Base-by-base conservation (phyloP, 2,797 vertebrate species). In the Ctenopoma multispine region DNA sequence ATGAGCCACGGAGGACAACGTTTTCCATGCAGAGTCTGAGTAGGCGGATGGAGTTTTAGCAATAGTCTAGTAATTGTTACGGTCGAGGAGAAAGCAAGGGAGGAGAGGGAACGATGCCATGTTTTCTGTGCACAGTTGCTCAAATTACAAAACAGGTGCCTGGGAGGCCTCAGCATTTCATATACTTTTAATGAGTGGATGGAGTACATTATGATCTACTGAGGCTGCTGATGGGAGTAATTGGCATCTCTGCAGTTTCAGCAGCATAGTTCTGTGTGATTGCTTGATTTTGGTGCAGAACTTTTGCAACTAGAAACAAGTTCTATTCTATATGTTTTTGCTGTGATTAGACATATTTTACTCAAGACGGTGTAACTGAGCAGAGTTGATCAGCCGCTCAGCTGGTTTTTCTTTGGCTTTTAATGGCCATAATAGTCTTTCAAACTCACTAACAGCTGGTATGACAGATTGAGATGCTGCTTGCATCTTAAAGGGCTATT, bases 121-220 rank as follows among this genome's bases (percentile, higher is more conserved):
- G 17, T 56, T 65, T 40, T 36, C 29, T 20, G 15, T 44, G 40
- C 65, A 50, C 47, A 20, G 27, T 50, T 29, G 46, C 50, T 68
- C 65, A 53, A 49, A 57, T 69, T 60, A 24, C 36, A 48, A 40
- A 78, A 53, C 34, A 51, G 55, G 63, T 50, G 58, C 53, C 24
- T 36, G 20, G 3, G 58, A 60, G n/a, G 20, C n/a, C 48, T 41
- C 40, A 34, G 38, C 4, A 5, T 55, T 59, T 70, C 54, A 61
- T 21, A 31, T 4, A 34, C 38, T 11, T 64, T 56, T 53, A 63
- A 63, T 63, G 27, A 61, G 63, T 38, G 59, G 27, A 46, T 67
- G 46, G 21, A 62, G 57, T 20, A 24, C 54, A 41, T 57, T 36
- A 56, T 36, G 31, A 69, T 62, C 48, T 43, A n/a, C 8, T 3